phyloP scores from a whole-genome alignment of 2,113 vertebrate genomes.

The Electrona antarctica region DNA sequence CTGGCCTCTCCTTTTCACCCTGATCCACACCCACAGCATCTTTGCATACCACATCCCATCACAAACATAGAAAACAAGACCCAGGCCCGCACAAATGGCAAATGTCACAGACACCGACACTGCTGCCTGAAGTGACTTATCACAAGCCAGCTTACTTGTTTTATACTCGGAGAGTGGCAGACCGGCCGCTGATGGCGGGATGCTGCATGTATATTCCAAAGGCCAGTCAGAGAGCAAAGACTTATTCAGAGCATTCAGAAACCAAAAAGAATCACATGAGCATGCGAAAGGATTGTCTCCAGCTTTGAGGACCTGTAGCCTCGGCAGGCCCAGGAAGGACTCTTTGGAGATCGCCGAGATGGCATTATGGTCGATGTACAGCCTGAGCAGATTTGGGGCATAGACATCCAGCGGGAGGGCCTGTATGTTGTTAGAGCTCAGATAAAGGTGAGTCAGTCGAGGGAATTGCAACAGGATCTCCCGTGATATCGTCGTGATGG shows the following conservation, averaged over 20 bases:
- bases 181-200: slow-evolving; percentile 38
- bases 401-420: slow-evolving; percentile 46
- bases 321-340: slow-evolving; percentile 43
- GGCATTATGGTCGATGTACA: slow-evolving; percentile 65
- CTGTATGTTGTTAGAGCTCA: slow-evolving; percentile 68
- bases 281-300: slow-evolving; percentile 70
- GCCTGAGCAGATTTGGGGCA: slow-evolving; percentile 36
- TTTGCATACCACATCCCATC: slow-evolving; percentile 72
- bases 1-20: slow-evolving; percentile 59
- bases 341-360: slow-evolving; percentile 51
- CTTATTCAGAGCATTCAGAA: slow-evolving; percentile 61
- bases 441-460: slow-evolving; percentile 53
- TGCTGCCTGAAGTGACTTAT: slow-evolving; percentile 50
- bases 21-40: slow-evolving; percentile 77
- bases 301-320: slow-evolving; percentile 53
- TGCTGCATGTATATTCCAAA: slow-evolving; percentile 58
- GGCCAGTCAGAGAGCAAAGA: slow-evolving; percentile 69
- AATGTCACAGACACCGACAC: slow-evolving; percentile 44
- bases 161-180: slow-evolving; percentile 43
- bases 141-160: slow-evolving; percentile 50
- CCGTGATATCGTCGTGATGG: slow-evolving; percentile 54
- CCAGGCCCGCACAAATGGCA: slow-evolving; percentile 12
- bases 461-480: slow-evolving; percentile 44
- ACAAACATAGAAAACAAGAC: slow-evolving; percentile 52
- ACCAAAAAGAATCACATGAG: slow-evolving; percentile 70